Conservation (phyloP, 2,113 vertebrate species). For the Alethe diademata region DNA sequence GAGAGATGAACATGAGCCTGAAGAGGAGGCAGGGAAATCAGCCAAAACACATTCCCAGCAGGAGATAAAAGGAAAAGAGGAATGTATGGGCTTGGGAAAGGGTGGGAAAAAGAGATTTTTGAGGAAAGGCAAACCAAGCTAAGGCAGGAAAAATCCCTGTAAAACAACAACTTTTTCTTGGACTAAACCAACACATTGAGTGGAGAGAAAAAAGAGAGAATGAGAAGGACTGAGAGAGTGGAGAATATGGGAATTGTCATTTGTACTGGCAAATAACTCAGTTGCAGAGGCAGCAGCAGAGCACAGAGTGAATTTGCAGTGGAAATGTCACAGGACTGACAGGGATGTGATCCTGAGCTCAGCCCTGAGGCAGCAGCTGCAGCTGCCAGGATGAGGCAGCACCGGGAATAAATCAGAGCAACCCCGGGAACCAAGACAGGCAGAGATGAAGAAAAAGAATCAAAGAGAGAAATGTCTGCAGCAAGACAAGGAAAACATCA, state of each 20-base stretch:
- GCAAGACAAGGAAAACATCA: not conserved
- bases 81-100: not conserved
- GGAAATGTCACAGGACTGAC: not conserved
- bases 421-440: not conserved
- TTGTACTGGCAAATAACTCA: not conserved
- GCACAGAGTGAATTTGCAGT: not conserved
- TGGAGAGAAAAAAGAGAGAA: not conserved
- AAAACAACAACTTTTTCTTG: not conserved
- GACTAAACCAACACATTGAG: not conserved
- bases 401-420: not conserved
- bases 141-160: not conserved
- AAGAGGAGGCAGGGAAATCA: not conserved
- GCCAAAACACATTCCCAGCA: not conserved
- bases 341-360: not conserved
- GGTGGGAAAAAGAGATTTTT: not conserved
- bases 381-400: not conserved
- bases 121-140: not conserved
- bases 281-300: not conserved
- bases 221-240: not conserved
- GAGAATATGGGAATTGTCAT: not conserved
- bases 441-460: not conserved
- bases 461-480: not conserved
- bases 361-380: constrained; percentile 13
- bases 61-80: not conserved
- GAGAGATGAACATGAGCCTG: not conserved